Evolutionary conservation across 2,113 vertebrate genomes (phyloP).

Genomic region (Pelmatolapia mariae): DNA sequence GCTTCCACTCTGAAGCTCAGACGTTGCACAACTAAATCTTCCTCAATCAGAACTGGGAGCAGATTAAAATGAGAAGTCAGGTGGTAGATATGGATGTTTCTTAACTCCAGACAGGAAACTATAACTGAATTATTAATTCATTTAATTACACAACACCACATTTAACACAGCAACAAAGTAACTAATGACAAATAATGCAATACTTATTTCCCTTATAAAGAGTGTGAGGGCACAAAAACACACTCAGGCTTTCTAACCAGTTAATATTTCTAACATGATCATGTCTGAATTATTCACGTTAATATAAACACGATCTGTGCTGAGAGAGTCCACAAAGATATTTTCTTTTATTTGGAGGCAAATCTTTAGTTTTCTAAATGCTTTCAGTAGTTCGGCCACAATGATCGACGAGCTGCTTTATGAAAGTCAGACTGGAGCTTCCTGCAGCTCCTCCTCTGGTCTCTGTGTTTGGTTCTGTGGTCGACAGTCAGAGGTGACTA

Average conservation of each 20-base stretch:
- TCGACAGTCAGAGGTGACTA: not conserved
- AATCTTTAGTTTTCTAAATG: not conserved
- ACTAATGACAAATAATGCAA: not conserved
- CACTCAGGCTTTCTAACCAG: not conserved
- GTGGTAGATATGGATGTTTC: not conserved
- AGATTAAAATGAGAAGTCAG: not conserved
- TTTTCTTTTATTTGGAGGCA: not conserved
- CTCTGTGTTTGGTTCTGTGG: not conserved
- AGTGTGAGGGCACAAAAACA: fast-evolving
- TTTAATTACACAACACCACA: not conserved
- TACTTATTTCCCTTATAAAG: not conserved
- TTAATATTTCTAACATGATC: not conserved
- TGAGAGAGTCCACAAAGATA: not conserved
- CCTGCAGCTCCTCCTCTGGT: not conserved
- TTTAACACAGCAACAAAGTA: not conserved
- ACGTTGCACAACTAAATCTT: not conserved
- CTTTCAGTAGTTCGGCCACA: not conserved
- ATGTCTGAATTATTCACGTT: not conserved
- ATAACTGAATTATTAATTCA: fast-evolving
- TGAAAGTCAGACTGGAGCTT: not conserved
- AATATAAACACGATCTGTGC: not conserved
- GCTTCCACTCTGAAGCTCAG: not conserved
- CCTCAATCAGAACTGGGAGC: not conserved
- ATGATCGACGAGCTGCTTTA: not conserved
- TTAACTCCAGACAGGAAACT: not conserved